Evolutionary conservation across 2,113 vertebrate species (phyloP), one percentile per base, ranked within the genome.

Genomic region (Alaudala cheleensis): DNA sequence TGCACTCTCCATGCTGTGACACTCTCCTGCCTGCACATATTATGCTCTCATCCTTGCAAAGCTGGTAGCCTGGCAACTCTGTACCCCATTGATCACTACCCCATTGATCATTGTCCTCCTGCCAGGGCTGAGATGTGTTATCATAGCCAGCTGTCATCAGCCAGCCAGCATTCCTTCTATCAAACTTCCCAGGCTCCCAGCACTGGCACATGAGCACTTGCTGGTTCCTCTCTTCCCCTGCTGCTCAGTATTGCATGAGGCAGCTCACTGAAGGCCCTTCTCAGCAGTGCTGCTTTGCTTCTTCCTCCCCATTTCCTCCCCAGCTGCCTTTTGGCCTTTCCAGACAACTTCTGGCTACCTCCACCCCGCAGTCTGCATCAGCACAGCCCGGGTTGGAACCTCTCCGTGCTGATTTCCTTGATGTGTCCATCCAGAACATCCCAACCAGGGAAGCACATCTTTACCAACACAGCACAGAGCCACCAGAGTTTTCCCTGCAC

Each of bases 1-100:
- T 25, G n/a, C 57, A 10, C 24, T 60, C 49, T 8, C 31, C 70
- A 11, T 9, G 31, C 66, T 80, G 53, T 64, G 70, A 64, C 33
- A 64, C 14, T 56, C 70, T 50, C 25, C 76, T 83, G 62, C 44
- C 77, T 69, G 50, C 61, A 65, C 37, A 4, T 21, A 16, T 19
- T 49, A 56, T 14, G 49, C 40, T 77, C 71, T 90, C 66, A 86
- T 34, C 42, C 76, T 53, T 45, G 79, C 49, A 64, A 64, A 90
- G 57, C 62, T 40, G 51, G 74, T 58, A 92, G 73, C 88, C 78
- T 92, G 78, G 94, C 73, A 95, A 47, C 47, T 72, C 83, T 80
- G 29, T 28, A 16, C 45, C 40, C 76, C 58, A 80, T 23, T 81
- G 83, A 84, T 87, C 58, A 39, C 22, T 19, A 28, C n/a, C 44